Base-by-base conservation (phyloP, 1,140 invertebrate species). In the Aphaenogaster rudis region DNA sequence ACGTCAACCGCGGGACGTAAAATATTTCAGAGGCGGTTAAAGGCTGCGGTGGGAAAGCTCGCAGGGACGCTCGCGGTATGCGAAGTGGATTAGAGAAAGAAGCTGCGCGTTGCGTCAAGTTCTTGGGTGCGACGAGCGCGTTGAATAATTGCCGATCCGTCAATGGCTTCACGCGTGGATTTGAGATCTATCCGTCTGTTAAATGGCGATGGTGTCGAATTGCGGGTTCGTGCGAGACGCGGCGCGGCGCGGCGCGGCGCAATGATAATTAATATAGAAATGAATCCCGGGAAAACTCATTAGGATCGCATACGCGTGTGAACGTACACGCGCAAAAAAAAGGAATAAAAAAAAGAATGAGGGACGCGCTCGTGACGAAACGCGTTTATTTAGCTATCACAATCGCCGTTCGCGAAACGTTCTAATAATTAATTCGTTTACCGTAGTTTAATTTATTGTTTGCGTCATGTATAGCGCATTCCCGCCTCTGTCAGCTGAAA, bases 1-100 rank as follows among this genome's bases (percentile, higher is more conserved):
- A 84, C 80, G 42, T 84, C 80, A 76, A 84, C 80, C 80, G 42
- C 80, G 80, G 45, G 69, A 84, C 42, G 54, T 84, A 84, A 84
- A 84, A 76, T 84, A 84, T 84, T 84, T 84, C 80, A 84, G 69
- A 84, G 52, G 42, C 33, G 66, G 57, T 74, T 69, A 84, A 84
- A 84, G 80, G 54, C 80, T 74, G 69, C 69, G 80, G 80, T 84
- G 80, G 69, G 69, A 84, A 84, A 84, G 54, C 48, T 80, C 48
- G 48, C 39, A 17, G 63, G 33, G 42, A 61, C 42, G 57, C 69
- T 59, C 69, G 42, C 54, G 64, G 52, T 71, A 61, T 84, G 80
- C 80, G 59, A 74, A 21, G 33, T 36, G 69, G 69, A 71, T 63
- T 42, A 42, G 69, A 74, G 45, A 84, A 76, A 84, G 80, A 84